These are phyloP conservation scores for Hydriomena furcata DNA, from an alignment of 2,888 invertebrate species.

Conservation along the genomic window DNA sequence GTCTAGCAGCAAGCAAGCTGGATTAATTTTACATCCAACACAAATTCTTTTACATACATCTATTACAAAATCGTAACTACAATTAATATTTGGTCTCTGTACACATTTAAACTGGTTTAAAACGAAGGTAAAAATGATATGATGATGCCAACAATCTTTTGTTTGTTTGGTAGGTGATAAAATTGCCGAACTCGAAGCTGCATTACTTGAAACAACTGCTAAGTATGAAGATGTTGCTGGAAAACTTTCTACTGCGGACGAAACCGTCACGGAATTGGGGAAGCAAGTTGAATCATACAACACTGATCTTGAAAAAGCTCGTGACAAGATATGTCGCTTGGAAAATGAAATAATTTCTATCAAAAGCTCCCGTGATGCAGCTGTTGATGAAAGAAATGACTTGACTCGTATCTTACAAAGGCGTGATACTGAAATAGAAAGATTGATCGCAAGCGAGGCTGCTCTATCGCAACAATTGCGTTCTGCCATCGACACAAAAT, in stretches of 20 bases:
- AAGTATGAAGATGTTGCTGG: constrained; percentile 86
- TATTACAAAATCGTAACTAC: too few species aligned
- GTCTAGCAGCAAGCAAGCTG: too few species aligned
- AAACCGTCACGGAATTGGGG: constrained; percentile 86
- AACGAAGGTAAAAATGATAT: too few species aligned
- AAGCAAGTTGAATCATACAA: constrained; percentile 85
- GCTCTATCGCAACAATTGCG: constrained; percentile 89
- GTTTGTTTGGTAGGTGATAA: constrained; percentile 80
- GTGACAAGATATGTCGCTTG: constrained; percentile 84
- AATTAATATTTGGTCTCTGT: too few species aligned
- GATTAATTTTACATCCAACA: too few species aligned
- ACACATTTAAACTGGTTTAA: too few species aligned
- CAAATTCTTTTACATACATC: too few species aligned
- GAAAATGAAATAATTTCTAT: constrained; percentile 87
- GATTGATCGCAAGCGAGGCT: constrained; percentile 87
- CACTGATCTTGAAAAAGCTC: constrained; percentile 85
- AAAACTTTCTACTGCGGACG: constrained; percentile 85
- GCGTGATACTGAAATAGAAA: constrained; percentile 88
- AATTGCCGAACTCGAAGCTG: constrained; percentile 78
- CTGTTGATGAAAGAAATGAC: constrained; percentile 90
- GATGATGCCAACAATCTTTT: not conserved
- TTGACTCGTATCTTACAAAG: constrained; percentile 88
- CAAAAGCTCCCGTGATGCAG: constrained; percentile 87
- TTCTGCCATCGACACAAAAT: constrained; percentile 90
- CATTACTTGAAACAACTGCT: constrained; percentile 81